These are phyloP conservation scores for Lochmaea capreae DNA, from an alignment of 2,888 invertebrate species.

Conservation along the genomic window DNA sequence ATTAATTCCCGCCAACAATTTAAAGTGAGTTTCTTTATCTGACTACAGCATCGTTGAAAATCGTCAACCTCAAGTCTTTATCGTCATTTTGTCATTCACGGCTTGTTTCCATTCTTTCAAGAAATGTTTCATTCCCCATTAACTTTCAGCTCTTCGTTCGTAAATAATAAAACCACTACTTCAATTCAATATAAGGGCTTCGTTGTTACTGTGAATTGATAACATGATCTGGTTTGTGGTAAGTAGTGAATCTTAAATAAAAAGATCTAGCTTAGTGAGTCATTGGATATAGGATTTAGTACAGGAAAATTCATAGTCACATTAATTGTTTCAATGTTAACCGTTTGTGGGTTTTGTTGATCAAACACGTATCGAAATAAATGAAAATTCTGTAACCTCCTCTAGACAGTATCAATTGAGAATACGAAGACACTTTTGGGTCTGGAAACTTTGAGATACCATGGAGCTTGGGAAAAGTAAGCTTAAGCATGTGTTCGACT, in stretches of 20 bases:
- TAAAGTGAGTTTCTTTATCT: conserved; percentile 19
- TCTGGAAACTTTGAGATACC: no score
- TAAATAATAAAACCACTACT: conserved; percentile 31
- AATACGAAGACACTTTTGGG: no score
- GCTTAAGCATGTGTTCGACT: no score
- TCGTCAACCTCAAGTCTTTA: conserved; percentile 22
- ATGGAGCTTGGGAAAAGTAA: no score
- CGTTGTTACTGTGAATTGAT: conserved; percentile 23
- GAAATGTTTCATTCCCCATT: conserved; percentile 28
- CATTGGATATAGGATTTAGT: not conserved
- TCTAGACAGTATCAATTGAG: no score
- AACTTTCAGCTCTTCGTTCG: conserved; percentile 20
- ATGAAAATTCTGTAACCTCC: no score
- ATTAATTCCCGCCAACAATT: conserved; percentile 10
- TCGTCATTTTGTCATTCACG: conserved; percentile 26
- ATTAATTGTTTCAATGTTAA: no score
- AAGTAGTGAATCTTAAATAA: not conserved
- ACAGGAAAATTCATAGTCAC: not conserved
- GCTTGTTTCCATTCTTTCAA: conserved; percentile 30
- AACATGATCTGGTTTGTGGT: not conserved
- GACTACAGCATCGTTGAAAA: conserved; percentile 15
- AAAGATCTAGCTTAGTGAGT: not conserved
- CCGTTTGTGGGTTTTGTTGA: no score
- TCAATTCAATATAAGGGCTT: conserved; percentile 25
- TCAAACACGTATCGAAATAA: no score